Evolutionary conservation across 53 echinoderm and acorn worm genomes (phyloP), one percentile per base, ranked within the genome.

Genomic region (Patiria pectinifera): DNA sequence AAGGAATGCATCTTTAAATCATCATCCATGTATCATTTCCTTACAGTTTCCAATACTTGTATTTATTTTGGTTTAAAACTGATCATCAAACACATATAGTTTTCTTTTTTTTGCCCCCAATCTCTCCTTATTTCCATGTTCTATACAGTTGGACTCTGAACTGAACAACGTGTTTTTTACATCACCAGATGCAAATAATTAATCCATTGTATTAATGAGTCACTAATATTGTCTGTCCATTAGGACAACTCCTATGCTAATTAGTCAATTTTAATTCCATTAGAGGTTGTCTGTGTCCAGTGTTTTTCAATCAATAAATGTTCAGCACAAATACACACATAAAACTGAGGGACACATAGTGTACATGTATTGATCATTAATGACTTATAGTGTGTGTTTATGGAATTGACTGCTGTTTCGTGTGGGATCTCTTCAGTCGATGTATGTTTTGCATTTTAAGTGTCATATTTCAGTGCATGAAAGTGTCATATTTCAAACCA

Each of bases 201-300:
- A 87, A 58, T 76, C 87, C 76, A 25, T 87, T 75, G 58, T 75
- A 19, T 87, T 24, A 4, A 83, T 76, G 87, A 60, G 61, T 87
- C 78, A 78, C 59, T 87, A 44, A 76, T 44, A 87, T 87, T 77
- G 74, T 46, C 71, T 46, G 13, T n/a, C 49, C 78, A 87, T 76
- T 87, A 87, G 59, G 59, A 49, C 77, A 24, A 59, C 76, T 58
- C 49, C 45, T 75, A 19, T 35, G 75, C 76, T 87, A 75, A 87
- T 87, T 58, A 87, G 87, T 75, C 87, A 69, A 35, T 35, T 87
- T 87, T 87, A 87, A 87, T 87, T 87, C 87, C 76, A 87, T 87
- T 75, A 87, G 59, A 74, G 75, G 59, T 53, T 58, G 47, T 59
- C 87, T 71, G 48, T 87, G 48, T 87, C 87, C 58, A 25, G 75